These are phyloP conservation scores for Sphaeramia orbicularis DNA, from an alignment of 2,797 vertebrate species.

Conservation along the genomic window DNA sequence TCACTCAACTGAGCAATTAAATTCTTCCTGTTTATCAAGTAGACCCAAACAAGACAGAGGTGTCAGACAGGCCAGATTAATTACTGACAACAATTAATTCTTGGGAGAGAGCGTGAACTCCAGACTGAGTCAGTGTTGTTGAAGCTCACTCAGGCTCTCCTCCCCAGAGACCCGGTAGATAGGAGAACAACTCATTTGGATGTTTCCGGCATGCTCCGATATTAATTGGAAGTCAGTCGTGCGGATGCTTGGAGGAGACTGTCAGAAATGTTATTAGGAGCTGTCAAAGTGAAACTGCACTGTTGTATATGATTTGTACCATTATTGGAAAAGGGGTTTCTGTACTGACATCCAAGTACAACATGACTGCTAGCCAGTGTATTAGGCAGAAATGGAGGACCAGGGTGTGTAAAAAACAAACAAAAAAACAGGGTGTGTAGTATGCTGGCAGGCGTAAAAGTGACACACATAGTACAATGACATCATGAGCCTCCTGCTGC, in stretches of 20 bases:
- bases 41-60: constrained; percentile 41
- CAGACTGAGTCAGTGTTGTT: constrained; percentile 38
- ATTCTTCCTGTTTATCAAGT: constrained; percentile 57
- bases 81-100: constrained; percentile 61
- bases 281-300: constrained; percentile 14
- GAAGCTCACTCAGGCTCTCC: constrained; percentile 27
- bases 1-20: constrained; percentile 43
- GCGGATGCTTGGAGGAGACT: constrained; percentile 32
- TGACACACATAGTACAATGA: no score
- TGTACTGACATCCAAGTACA: background rate
- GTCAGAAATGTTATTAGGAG: constrained; percentile 35
- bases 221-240: constrained; percentile 62
- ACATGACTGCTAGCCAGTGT: no score
- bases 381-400: no score
- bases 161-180: constrained; percentile 45
- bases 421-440: no score
- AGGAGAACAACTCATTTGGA: constrained; percentile 36
- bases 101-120: constrained; percentile 34
- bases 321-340: background rate
- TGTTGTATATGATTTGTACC: background rate
- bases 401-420: no score
- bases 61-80: constrained; percentile 60
- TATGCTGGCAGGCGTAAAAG: no score
- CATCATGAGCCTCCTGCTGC: no score
- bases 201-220: constrained; percentile 34